phyloP scores from a whole-genome alignment of 2,113 vertebrate genomes.

The Budorcas taxicolor region DNA sequence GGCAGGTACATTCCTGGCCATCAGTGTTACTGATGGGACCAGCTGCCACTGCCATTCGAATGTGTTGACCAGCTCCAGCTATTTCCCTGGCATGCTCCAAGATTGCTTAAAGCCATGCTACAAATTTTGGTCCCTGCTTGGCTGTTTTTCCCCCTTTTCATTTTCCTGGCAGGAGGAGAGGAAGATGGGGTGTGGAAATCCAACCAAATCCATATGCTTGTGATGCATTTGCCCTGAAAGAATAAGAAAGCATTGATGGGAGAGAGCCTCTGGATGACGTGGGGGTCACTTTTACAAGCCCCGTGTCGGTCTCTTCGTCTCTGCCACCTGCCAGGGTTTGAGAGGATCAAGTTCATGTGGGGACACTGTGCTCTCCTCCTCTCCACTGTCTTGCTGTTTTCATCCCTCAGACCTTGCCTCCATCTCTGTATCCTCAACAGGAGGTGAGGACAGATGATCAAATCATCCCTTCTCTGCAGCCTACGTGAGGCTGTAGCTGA shows the following conservation, averaged over 20 bases:
- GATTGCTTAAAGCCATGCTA: slow-evolving; percentile 7
- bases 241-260: neutral
- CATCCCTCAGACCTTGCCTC: neutral
- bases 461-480: neutral
- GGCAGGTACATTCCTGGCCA: neutral
- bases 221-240: slow-evolving; percentile 1
- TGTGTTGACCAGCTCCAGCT: neutral
- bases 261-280: neutral
- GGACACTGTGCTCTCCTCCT: neutral
- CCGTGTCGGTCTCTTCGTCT: rapidly evolving
- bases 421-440: neutral
- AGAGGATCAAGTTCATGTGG: neutral
- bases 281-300: neutral
- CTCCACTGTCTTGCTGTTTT: neutral
- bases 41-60: slow-evolving; percentile 16
- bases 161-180: slow-evolving; percentile 33
- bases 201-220: slow-evolving; percentile 56
- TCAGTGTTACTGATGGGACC: slow-evolving; percentile 15
- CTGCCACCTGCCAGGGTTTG: neutral
- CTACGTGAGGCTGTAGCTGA: neutral
- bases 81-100: slow-evolving; percentile 10
- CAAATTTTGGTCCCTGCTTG: neutral
- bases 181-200: slow-evolving; percentile 1
- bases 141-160: neutral
- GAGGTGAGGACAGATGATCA: neutral